Evolutionary conservation across 2,888 invertebrate genomes (phyloP).

Genomic region (Chymomyza caudatula): DNA sequence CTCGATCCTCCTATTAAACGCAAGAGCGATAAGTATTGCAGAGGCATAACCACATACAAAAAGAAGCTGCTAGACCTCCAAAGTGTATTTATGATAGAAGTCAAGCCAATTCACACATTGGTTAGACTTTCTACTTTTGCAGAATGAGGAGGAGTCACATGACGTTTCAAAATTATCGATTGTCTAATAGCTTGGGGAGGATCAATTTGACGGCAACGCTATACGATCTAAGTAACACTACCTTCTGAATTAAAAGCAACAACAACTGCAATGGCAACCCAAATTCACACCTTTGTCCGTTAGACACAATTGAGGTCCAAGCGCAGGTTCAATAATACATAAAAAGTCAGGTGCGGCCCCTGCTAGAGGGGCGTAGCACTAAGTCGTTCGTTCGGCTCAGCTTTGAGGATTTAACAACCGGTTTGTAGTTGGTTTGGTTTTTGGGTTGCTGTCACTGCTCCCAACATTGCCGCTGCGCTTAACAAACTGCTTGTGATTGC

Average conservation of each 20-base stretch:
- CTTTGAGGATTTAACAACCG: constrained; percentile 47
- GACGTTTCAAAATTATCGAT: constrained; percentile 63
- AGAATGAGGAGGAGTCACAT: neutral
- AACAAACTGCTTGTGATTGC: constrained; percentile 53
- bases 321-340: neutral
- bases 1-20: neutral
- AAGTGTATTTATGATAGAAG: neutral
- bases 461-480: neutral
- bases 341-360: neutral
- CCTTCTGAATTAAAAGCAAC: neutral
- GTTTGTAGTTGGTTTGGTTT: constrained; percentile 27
- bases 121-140: neutral
- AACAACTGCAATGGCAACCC: constrained; percentile 4
- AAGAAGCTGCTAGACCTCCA: neutral
- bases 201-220: constrained; percentile 36
- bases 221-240: neutral
- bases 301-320: constrained; percentile 25
- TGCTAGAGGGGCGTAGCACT: constrained; percentile 25
- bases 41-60: neutral
- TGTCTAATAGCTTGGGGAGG: constrained; percentile 44
- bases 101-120: neutral
- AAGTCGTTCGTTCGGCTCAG: constrained; percentile 5
- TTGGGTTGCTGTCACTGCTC: constrained; percentile 5
- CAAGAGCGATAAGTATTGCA: neutral
- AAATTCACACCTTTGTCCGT: constrained; percentile 64